Evolutionary conservation across 64 coral and sea anemone genomes (phyloP).

Genomic region (Stylophora pistillata): DNA sequence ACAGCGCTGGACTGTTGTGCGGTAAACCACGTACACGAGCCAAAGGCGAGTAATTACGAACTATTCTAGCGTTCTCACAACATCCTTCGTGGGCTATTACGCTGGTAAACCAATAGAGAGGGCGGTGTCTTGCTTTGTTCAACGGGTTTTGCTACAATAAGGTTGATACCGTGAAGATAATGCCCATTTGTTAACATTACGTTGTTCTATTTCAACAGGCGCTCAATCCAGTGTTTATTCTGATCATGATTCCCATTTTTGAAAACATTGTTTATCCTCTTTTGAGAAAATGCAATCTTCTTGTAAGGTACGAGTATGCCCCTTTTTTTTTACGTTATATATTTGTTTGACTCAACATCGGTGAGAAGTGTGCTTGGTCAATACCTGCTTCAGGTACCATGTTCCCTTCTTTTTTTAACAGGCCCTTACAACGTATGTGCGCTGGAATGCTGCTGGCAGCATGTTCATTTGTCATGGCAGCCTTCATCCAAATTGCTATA

Average conservation of each 20-base stretch:
- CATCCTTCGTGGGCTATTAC: too few species aligned
- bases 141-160: too few species aligned
- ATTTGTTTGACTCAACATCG: neutral
- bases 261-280: conserved; percentile 88
- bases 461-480: conserved; percentile 89
- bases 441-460: conserved; percentile 92
- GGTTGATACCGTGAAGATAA: too few species aligned
- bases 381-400: neutral
- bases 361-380: neutral
- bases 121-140: too few species aligned
- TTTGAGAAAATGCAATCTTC: conserved; percentile 88
- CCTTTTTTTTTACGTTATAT: neutral
- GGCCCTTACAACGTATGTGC: conserved; percentile 97
- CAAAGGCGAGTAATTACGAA: too few species aligned
- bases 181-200: too few species aligned
- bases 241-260: conserved; percentile 95
- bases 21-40: too few species aligned
- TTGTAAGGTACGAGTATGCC: conserved; percentile 58
- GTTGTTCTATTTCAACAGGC: conserved; percentile 54
- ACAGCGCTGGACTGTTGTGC: too few species aligned
- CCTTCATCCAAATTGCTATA: conserved; percentile 89
- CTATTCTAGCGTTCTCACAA: too few species aligned
- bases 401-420: neutral
- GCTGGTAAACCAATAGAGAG: too few species aligned
- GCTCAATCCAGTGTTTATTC: conserved; percentile 97